Conservation (phyloP, 2,888 invertebrate genomes). For the Cordylochernes scorpioides region DNA sequence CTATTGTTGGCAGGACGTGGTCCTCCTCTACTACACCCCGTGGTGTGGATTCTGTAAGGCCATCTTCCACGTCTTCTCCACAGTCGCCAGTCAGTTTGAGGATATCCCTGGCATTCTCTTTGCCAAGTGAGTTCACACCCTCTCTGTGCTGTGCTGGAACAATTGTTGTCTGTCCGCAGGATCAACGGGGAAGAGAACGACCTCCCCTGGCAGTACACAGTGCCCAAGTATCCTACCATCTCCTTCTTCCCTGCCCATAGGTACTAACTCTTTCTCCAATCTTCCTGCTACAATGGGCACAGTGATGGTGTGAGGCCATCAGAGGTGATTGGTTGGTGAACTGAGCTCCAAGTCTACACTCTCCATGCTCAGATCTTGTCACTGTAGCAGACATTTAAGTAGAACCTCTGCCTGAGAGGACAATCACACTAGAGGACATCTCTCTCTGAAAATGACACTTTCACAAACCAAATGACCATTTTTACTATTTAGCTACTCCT, state of each 20-base stretch:
- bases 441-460: too few relatives aligned
- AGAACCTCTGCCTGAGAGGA: too few relatives aligned
- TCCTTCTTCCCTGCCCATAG: constrained; percentile 46
- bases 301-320: too few relatives aligned
- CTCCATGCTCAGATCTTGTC: too few relatives aligned
- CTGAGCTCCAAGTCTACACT: too few relatives aligned
- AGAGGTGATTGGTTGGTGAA: too few relatives aligned
- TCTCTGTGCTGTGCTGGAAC: background rate
- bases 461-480: too few relatives aligned
- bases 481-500: too few relatives aligned
- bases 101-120: constrained; percentile 15
- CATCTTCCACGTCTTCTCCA: constrained; percentile 38
- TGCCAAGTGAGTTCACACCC: constrained; percentile 9
- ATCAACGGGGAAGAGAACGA: constrained; percentile 59
- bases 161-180: constrained; percentile 15
- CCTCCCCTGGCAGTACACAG: constrained; percentile 58
- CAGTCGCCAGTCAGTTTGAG: constrained; percentile 34
- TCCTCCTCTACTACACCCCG: constrained; percentile 47
- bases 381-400: too few relatives aligned
- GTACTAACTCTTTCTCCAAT: too few relatives aligned
- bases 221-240: constrained; percentile 47
- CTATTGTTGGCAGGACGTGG: constrained; percentile 33
- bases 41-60: constrained; percentile 48
- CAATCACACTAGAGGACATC: too few relatives aligned
- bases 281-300: too few relatives aligned